Evolutionary conservation across 2,113 vertebrate genomes (phyloP).

Genomic region (Archilochus colubris): DNA sequence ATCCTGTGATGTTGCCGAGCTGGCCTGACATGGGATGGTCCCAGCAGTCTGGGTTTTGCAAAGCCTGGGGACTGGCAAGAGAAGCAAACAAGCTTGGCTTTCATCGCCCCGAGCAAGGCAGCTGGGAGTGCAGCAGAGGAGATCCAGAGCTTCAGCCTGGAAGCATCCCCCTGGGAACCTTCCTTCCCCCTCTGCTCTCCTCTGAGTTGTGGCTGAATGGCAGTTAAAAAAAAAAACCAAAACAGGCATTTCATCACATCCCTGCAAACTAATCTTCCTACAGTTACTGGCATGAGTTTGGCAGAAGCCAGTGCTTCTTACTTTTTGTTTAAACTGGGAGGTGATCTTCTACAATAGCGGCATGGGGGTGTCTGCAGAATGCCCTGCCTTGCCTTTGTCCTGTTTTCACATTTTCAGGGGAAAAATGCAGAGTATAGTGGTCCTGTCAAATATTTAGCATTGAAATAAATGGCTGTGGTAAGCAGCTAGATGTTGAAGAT

Average conservation of each 20-base stretch:
- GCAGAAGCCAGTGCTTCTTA: background rate
- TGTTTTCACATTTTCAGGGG: background rate
- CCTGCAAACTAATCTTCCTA: background rate
- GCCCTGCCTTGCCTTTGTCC: background rate
- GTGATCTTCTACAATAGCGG: accelerated
- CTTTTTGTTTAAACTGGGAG: background rate
- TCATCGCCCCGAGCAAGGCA: accelerated
- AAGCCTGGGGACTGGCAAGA: background rate
- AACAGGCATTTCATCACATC: background rate
- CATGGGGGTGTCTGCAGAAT: background rate
- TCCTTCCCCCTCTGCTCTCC: background rate
- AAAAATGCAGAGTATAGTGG: background rate
- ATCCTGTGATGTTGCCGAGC: background rate
- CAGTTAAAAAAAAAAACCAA: background rate
- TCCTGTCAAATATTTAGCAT: accelerated
- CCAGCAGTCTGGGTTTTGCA: background rate
- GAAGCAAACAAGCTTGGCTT: background rate
- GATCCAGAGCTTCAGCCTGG: background rate
- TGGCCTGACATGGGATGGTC: background rate
- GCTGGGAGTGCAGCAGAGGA: background rate
- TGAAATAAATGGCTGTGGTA: background rate
- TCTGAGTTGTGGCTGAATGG: background rate
- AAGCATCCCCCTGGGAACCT: background rate
- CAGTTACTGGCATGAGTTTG: background rate
- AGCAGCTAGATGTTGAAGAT: background rate